Evolutionary conservation across 2,113 vertebrate species (phyloP), one percentile per base, ranked within the genome.

Genomic region (Euleptes europaea): DNA sequence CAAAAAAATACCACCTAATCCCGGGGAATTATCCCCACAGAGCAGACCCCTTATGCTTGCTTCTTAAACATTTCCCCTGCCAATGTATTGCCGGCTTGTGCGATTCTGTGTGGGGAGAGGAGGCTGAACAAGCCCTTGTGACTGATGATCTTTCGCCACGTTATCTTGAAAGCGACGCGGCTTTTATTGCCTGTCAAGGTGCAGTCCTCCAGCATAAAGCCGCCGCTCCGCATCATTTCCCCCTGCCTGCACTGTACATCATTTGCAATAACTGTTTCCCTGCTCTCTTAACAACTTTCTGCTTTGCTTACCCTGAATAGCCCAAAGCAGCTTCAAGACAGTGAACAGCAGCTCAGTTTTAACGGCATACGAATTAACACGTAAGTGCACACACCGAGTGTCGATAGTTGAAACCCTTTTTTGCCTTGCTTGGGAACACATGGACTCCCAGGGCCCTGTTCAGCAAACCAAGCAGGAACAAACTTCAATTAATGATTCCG

Each of bases 291-390:
- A 91, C 90, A 93, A 88, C 88, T 92, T 86, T 95, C 91, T 95
- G 86, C 96, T 95, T 88, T 96, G 90, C 94, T 95, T 91, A 76
- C 95, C 88, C 94, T 91, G 87, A 69, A 86, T 94, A 99, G 98
- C 97, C 95, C 97, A 98, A 92, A 98, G 98, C 97, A 98, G 96
- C 96, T 99, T 99, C 97, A 98, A 98, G 97, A 98, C 97, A 8
- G 97, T 99, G 95, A 98, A 98, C 97, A 98, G 97, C 97, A 98
- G 97, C 92, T 97, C 98, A 91, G 94, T 96, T 5, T 94, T 98
- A 86, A 99, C 98, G 9, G 97, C 97, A 35, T 99, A 98, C 87
- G 98, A 99, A 95, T 94, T 99, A 96, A 98, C 97, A 82, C 97
- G 98, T 99, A 96, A 98, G 98, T 98, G 91, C 80, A 31, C 81